phyloP scores from a whole-genome alignment of 2,888 invertebrate species.

The Trichopria drosophilae region DNA sequence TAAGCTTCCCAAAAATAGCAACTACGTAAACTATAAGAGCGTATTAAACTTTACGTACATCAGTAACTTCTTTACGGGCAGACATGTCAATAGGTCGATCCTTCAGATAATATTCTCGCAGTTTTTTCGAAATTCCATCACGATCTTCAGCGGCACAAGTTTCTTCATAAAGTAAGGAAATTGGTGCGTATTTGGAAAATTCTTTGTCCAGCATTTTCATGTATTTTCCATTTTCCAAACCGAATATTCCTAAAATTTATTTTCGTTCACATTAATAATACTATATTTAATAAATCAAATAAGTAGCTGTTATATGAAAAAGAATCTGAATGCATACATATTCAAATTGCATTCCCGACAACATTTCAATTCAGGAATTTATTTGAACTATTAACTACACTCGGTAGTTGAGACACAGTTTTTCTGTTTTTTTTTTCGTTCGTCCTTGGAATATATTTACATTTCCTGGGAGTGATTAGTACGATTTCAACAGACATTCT shows the following conservation, averaged over 20 bases:
- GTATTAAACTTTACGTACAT: constrained; percentile 62
- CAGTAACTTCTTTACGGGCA: constrained; percentile 62
- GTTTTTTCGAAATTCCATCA: constrained; percentile 59
- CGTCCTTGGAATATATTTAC: too few relatives aligned
- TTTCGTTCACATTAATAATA: not conserved
- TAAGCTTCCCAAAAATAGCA: constrained; percentile 7
- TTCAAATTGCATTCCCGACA: too few relatives aligned
- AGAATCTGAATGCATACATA: too few relatives aligned
- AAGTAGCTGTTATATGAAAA: too few relatives aligned
- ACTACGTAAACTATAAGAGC: not conserved
- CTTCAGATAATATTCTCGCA: constrained; percentile 65
- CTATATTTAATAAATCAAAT: not conserved
- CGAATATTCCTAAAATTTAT: constrained; percentile 44
- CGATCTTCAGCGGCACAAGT: constrained; percentile 56
- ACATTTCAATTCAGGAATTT: too few relatives aligned
- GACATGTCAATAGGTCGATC: constrained; percentile 57
- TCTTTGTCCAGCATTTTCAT: constrained; percentile 62
- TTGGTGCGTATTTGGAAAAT: constrained; percentile 64
- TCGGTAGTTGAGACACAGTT: too few relatives aligned
- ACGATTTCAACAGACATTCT: too few relatives aligned
- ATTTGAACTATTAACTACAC: too few relatives aligned
- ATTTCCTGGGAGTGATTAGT: too few relatives aligned
- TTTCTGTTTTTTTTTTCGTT: too few relatives aligned
- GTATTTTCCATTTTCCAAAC: constrained; percentile 58
- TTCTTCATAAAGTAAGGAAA: constrained; percentile 67